These are phyloP conservation scores for Melospiza melodia DNA, from an alignment of 2,113 vertebrate species.

Conservation along the genomic window DNA sequence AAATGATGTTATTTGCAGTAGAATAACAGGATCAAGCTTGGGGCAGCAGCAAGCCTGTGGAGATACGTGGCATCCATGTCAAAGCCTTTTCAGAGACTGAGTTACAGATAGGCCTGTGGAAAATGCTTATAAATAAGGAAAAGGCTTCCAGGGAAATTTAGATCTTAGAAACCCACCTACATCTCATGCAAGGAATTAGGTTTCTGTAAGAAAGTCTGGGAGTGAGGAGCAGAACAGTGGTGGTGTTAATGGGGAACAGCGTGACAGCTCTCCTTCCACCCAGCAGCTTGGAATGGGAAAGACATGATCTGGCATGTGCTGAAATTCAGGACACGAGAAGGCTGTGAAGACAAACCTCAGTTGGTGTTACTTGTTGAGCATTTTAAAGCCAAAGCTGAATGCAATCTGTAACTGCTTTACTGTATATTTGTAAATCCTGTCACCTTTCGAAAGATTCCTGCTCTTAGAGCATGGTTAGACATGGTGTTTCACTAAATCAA, in stretches of 20 bases:
- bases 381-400: neutral
- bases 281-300: neutral
- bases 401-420: neutral
- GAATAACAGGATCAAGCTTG: neutral
- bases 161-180: neutral
- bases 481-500: neutral
- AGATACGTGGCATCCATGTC: neutral
- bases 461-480: neutral
- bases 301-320: neutral
- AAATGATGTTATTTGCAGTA: neutral
- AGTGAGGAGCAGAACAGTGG: neutral
- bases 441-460: neutral
- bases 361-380: neutral
- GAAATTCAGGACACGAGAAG: neutral
- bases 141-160: neutral
- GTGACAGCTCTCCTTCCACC: neutral
- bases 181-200: neutral
- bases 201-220: neutral
- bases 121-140: neutral
- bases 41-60: neutral
- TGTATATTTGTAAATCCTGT: neutral
- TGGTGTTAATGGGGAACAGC: constrained; percentile 4
- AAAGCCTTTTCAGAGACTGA: neutral
- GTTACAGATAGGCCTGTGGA: neutral
- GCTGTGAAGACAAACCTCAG: neutral